Base-by-base conservation (phyloP, 2,888 invertebrate genomes). In the Perithous albicinctus region DNA sequence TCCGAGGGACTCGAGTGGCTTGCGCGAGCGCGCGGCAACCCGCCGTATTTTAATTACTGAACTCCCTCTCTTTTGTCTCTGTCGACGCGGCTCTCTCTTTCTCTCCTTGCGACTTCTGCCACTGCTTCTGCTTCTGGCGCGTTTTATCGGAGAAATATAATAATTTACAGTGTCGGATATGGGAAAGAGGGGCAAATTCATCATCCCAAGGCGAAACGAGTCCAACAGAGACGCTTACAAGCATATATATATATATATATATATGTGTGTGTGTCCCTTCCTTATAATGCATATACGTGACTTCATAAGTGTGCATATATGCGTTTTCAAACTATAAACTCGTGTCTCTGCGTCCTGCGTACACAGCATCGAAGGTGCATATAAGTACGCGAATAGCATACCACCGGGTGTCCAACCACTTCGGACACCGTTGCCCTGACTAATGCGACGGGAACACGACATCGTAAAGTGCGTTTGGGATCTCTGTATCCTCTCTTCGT, bases 131-230 rank as follows among this genome's bases (percentile, higher is more conserved):
- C 29, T 5, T 66, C 63, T 67, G 74, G 78, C 64, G 38, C 80
- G 77, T 82, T 85, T 87, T 88, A 89, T 88, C 88, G 85, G 75
- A 84, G 82, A 87, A 88, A 89, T 88, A 88, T 88, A 88, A 88
- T 88, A 89, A 89, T 88, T 89, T 88, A 89, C 85, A 80, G 83
- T 84, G 72, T 82, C 76, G 69, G 83, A 76, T 82, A 73, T 83
- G 85, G 72, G 75, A 81, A 82, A 84, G 77, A 82, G 82, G 79
- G 73, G 84, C 69, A 84, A 86, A 84, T 87, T 86, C 87, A 87
- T 87, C 88, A 86, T 80, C 72, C 59, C 72, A 66, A 67, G 69
- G 78, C 41, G 73, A 82, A 85, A 86, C 78, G 81, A 61, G 82
- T 81, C 43, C 61, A 69, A 54, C 43, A 41, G 54, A 41, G 54